A percentile compares a stretch with the other conserved stretches of the same genome.
Evolutionary conservation across 2,797 vertebrate species (phyloP).

Genomic region (Halcyon smyrnensis): DNA sequence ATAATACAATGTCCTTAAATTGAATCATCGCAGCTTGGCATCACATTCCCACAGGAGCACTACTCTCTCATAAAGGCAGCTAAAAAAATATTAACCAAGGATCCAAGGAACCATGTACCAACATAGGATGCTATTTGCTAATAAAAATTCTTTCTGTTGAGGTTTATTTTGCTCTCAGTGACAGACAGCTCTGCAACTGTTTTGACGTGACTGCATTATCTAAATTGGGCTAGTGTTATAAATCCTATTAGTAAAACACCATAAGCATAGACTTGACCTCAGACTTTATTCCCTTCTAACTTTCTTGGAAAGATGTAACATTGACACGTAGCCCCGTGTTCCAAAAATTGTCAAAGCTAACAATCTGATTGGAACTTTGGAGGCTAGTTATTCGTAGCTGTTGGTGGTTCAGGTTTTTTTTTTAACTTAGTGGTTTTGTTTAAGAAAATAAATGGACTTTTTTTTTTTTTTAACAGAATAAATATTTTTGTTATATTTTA

Average conservation of each 20-base stretch:
- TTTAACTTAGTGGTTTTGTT: background rate
- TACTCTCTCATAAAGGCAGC: background rate
- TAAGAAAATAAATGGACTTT: background rate
- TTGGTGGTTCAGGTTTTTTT: background rate
- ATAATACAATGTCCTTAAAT: conserved; percentile 17
- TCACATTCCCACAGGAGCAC: background rate
- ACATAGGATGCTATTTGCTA: background rate
- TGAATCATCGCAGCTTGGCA: background rate
- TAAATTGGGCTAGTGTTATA: background rate
- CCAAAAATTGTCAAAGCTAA: background rate
- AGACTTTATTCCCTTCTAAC: background rate
- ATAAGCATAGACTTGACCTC: background rate
- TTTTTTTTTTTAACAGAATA: background rate
- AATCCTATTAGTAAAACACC: background rate
- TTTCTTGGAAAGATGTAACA: background rate
- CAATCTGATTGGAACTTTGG: background rate
- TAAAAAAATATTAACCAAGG: background rate
- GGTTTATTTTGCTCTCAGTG: background rate
- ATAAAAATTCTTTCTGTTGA: background rate
- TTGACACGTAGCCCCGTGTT: background rate
- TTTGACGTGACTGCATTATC: background rate
- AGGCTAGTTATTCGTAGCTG: background rate
- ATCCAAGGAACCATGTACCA: background rate
- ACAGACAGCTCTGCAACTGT: background rate
- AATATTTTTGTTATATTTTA: background rate